phyloP scores from a whole-genome alignment of 2,797 vertebrate genomes.

The Galaxias olidus region DNA sequence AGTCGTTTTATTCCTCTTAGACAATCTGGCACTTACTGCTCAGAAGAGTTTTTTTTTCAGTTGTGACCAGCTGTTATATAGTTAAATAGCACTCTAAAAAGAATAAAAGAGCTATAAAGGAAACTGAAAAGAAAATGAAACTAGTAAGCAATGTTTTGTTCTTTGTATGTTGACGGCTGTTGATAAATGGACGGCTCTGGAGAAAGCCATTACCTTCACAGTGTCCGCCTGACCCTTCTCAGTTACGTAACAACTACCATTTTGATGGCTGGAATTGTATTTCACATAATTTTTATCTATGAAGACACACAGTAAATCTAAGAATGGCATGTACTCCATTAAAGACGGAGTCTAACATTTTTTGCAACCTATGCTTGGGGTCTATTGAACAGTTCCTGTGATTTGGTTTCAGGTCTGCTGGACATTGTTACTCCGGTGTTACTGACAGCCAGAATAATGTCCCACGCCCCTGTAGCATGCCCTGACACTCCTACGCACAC shows the following conservation, averaged over 20 bases:
- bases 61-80: constrained; percentile 43
- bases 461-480: constrained; percentile 24
- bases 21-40: background rate
- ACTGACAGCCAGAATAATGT: constrained; percentile 47
- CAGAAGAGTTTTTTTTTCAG: constrained; percentile 49
- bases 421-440: constrained; percentile 51
- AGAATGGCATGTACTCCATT: constrained; percentile 41
- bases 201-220: constrained; percentile 60
- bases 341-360: constrained; percentile 39
- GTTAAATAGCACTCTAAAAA: constrained; percentile 59
- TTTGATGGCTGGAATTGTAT: constrained; percentile 62
- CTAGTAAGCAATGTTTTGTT: constrained; percentile 63
- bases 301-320: constrained; percentile 49
- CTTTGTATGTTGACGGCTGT: constrained; percentile 74
- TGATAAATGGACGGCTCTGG: constrained; percentile 75
- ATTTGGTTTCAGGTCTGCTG: constrained; percentile 53
- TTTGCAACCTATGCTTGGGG: constrained; percentile 44
- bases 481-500: constrained; percentile 2
- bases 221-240: constrained; percentile 66
- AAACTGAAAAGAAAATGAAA: constrained; percentile 62
- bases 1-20: too few species aligned
- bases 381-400: constrained; percentile 62
- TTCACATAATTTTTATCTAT: constrained; percentile 67
- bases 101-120: constrained; percentile 55
- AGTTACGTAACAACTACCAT: constrained; percentile 72